Base-by-base conservation (phyloP, 1,140 invertebrate species). In the Musca domestica region DNA sequence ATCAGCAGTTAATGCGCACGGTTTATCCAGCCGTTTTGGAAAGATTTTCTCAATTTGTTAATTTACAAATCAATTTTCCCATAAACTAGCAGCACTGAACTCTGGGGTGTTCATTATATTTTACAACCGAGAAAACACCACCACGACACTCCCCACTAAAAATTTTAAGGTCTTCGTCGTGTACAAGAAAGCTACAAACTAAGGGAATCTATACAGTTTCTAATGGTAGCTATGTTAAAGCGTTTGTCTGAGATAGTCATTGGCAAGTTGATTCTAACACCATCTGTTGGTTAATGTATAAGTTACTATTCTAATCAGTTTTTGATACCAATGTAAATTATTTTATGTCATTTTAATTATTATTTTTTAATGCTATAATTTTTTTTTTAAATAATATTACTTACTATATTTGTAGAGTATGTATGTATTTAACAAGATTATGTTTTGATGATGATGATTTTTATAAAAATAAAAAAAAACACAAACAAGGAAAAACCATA, bases 1-100 rank as follows among this genome's bases (percentile, higher is more conserved):
- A 91, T 80, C 85, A 91, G 63, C 87, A 88, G 64, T 77, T 94
- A n/a, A 81, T 94, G 71, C 84, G 85, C 23, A 87, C 86, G 1
- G 84, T 93, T 5, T 87, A 89, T 72, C 81, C 84, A 7, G 90
- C 90, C 67, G 89, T 88, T 1, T 77, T 91, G 68, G 83, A 88
- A 70, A 88, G 91, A 78, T 84, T 92, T 48, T 84, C 84, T 73
- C 86, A 86, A 30, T 70, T 69, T 66, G 25, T 58, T 22, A 69
- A 69, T 56, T 56, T 69, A 4, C 61, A 66, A 61, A 64, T 69
- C n/a, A 69, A 56, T 49, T 69, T 69, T 51, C 67, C 58, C 27
- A 30, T 58, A 17, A 68, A 68, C 56, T 64, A 48, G 48, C n/a
- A 41, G 34, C 34, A 41, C 34, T 41, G 34, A 41, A 10, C 6